Conservation (phyloP, 2,113 vertebrate species). For the Calypte anna region DNA sequence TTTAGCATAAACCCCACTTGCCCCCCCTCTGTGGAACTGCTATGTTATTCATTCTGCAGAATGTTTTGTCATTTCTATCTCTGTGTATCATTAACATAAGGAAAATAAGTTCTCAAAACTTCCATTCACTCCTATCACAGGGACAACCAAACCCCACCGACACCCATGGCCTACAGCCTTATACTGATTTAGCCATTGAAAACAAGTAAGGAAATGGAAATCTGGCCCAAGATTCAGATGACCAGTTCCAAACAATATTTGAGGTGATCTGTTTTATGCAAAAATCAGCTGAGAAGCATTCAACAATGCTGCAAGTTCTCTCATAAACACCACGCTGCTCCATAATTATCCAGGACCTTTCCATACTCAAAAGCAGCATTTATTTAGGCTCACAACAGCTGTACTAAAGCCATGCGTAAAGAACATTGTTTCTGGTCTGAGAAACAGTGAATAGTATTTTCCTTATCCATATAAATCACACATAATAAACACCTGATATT, state of each 20-base stretch:
- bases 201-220: background rate
- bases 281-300: slow-evolving; percentile 5
- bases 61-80: background rate
- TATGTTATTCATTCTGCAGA: background rate
- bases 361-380: background rate
- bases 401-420: background rate
- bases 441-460: background rate
- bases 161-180: background rate
- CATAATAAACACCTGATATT: background rate
- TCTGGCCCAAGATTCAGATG: background rate
- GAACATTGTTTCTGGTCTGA: background rate
- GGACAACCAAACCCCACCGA: background rate
- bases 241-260: background rate
- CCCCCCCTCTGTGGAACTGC: background rate
- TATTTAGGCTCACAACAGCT: background rate
- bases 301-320: background rate
- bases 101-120: background rate
- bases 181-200: background rate
- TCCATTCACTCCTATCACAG: background rate
- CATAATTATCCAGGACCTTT: background rate
- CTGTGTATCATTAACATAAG: background rate
- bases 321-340: background rate
- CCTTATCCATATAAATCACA: slow-evolving; percentile 1
- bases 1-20: background rate
- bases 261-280: background rate